Percentiles rank a stretch among this genome's conserved stretches.
phyloP scores from a whole-genome alignment of 1,140 invertebrate species.

The Popillia japonica region DNA sequence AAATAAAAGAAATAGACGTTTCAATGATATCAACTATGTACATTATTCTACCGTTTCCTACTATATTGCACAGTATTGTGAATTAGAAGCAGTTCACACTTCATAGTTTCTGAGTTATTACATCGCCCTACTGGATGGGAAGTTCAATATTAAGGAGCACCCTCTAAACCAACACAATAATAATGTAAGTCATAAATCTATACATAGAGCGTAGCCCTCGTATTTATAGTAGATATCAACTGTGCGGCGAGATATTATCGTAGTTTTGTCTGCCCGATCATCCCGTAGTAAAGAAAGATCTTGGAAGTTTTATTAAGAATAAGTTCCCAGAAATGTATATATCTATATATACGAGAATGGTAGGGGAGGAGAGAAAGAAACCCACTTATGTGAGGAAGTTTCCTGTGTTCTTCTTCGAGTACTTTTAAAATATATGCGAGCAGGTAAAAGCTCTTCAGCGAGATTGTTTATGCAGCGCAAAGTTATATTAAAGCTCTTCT shows the following conservation, averaged over 20 bases:
- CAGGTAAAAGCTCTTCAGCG: conserved; percentile 44
- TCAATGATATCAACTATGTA: no score
- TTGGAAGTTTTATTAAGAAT: conserved; percentile 50
- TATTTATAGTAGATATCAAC: conserved; percentile 37
- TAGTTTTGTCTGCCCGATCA: conserved; percentile 40
- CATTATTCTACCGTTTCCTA: no score
- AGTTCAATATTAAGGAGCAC: not conserved
- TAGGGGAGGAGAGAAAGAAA: not conserved
- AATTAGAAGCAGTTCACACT: not conserved
- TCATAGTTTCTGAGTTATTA: conserved; percentile 23
- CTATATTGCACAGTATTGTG: not conserved
- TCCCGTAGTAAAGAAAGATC: conserved; percentile 43
- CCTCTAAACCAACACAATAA: conserved; percentile 27
- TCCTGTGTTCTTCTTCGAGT: conserved; percentile 40
- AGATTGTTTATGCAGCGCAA: conserved; percentile 25
- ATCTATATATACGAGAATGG: conserved; percentile 9
- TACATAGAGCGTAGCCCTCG: conserved; percentile 11
- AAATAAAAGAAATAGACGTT: no score
- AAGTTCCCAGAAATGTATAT: conserved; percentile 45
- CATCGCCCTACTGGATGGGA: conserved; percentile 9
- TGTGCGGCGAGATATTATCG: conserved; percentile 35
- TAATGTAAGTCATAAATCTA: conserved; percentile 34
- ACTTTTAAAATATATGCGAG: conserved; percentile 43
- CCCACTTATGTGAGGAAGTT: conserved; percentile 40
- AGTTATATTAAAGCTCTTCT: conserved; percentile 15